Percentiles rank a stretch among this genome's conserved stretches.
These are phyloP conservation scores for Pelecanoides urinatrix DNA, from an alignment of 2,113 vertebrate species.

Conservation along the genomic window DNA sequence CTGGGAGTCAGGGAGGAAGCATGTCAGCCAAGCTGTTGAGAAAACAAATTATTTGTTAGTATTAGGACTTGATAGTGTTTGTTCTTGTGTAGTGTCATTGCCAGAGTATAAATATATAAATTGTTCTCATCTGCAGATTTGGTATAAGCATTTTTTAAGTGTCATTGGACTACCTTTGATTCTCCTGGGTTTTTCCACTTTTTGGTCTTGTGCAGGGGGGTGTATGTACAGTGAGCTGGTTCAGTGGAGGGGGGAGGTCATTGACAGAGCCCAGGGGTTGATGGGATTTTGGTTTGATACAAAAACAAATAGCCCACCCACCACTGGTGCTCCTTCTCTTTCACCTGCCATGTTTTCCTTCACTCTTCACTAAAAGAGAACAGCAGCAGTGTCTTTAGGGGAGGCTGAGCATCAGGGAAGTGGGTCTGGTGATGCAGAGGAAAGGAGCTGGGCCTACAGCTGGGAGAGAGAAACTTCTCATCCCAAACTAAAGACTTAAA, in stretches of 20 bases:
- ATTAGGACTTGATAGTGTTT: background rate
- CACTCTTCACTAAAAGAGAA: background rate
- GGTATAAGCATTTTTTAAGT: background rate
- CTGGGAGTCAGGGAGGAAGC: background rate
- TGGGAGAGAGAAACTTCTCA: background rate
- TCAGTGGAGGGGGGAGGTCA: background rate
- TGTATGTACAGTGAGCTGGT: background rate
- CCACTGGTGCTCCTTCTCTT: background rate
- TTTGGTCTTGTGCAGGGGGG: fast-evolving
- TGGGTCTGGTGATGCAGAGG: background rate
- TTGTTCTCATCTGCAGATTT: background rate
- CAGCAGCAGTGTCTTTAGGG: background rate
- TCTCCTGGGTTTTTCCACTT: background rate
- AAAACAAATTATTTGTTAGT: background rate
- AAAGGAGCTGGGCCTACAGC: background rate
- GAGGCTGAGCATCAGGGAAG: background rate
- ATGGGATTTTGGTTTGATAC: background rate
- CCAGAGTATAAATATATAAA: background rate
- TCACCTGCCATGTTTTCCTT: background rate
- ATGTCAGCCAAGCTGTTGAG: background rate
- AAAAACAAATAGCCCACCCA: background rate
- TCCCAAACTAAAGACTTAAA: background rate
- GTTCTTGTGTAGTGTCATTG: background rate
- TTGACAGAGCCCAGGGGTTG: background rate
- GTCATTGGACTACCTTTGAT: background rate